These are phyloP conservation scores for Caranx melampygus DNA, from an alignment of 2,113 vertebrate genomes.

Conservation along the genomic window DNA sequence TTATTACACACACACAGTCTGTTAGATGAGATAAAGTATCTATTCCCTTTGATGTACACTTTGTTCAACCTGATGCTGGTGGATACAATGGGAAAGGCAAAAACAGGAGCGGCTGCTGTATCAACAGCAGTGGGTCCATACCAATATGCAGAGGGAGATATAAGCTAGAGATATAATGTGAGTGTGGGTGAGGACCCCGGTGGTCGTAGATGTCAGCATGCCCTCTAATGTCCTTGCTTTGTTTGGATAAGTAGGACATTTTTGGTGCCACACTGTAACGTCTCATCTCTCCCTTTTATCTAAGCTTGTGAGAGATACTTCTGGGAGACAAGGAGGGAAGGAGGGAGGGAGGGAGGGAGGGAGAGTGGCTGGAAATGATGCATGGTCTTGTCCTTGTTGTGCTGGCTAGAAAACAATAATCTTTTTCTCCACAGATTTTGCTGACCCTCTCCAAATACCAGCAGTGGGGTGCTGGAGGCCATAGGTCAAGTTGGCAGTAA, in stretches of 20 bases:
- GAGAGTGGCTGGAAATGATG: neutral
- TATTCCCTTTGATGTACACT: neutral
- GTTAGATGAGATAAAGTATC: neutral
- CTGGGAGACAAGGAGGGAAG: neutral
- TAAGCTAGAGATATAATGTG: no score
- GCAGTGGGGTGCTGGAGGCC: neutral
- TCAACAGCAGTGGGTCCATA: neutral
- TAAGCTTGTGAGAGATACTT: neutral
- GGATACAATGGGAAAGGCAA: neutral
- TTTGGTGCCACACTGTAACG: neutral
- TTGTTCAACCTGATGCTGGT: neutral
- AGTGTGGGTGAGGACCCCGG: no score
- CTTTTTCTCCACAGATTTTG: neutral
- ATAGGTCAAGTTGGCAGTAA: neutral
- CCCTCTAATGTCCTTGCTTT: neutral
- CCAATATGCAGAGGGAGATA: neutral
- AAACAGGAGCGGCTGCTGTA: neutral
- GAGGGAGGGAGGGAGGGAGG: neutral
- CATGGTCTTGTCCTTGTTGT: neutral
- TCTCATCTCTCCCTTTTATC: conserved; percentile 11
- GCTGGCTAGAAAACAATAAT: neutral
- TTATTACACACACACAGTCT: neutral
- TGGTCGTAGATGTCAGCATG: neutral
- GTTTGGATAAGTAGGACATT: neutral
- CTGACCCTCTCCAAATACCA: neutral